phyloP scores from a whole-genome alignment of 2,113 vertebrate genomes.

The Spilogale gracilis region DNA sequence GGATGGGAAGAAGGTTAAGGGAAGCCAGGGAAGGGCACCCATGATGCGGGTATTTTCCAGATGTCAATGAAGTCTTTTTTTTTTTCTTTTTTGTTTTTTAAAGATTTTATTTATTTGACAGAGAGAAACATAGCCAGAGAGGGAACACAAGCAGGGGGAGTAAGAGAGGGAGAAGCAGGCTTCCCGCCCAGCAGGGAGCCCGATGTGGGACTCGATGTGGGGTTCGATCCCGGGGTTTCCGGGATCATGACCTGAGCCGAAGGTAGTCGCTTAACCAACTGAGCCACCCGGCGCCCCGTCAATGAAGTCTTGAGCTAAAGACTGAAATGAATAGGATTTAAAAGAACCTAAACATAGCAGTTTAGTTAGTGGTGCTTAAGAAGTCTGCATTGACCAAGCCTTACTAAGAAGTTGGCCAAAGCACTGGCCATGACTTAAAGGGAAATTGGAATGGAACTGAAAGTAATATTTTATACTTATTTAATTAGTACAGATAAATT shows the following conservation, averaged over 20 bases:
- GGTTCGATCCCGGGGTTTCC: no score
- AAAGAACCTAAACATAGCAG: neutral
- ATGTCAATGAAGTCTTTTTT: neutral
- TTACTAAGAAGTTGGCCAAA: constrained; percentile 4
- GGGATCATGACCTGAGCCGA: no score
- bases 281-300: neutral
- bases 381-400: neutral
- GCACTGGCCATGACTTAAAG: neutral
- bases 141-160: no score
- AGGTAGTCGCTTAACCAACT: no score
- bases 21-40: neutral
- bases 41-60: neutral
- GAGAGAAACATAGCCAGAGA: no score
- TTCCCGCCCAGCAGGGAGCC: no score
- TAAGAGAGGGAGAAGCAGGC: no score
- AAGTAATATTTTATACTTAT: neutral
- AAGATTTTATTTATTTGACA: no score
- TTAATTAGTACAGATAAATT: constrained; percentile 7
- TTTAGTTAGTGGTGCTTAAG: neutral
- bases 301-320: neutral
- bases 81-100: no score
- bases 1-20: neutral
- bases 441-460: neutral
- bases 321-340: neutral
- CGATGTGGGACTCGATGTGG: no score